These are phyloP conservation scores for Drosophila littoralis DNA, from an alignment of 1,140 invertebrate genomes.

Conservation along the genomic window DNA sequence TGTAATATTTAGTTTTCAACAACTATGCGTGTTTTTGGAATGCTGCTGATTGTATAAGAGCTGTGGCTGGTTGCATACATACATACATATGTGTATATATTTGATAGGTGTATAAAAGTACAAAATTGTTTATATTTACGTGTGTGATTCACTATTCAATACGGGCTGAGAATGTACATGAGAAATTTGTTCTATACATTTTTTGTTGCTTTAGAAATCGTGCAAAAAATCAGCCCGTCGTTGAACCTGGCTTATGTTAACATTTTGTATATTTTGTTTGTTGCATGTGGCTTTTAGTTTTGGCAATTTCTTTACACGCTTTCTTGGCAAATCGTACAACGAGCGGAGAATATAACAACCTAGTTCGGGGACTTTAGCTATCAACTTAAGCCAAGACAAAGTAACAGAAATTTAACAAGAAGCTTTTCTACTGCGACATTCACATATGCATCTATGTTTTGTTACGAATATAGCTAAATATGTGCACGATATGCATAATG, in stretches of 20 bases:
- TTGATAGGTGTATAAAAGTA: slow-evolving; percentile 70
- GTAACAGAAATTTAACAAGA: slow-evolving; percentile 70
- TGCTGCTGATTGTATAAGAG: slow-evolving; percentile 45
- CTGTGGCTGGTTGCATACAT: slow-evolving; percentile 11
- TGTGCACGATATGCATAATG: slow-evolving; percentile 69
- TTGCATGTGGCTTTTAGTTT: slow-evolving; percentile 43
- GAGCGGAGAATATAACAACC: slow-evolving; percentile 49
- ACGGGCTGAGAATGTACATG: slow-evolving; percentile 21
- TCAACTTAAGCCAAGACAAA: slow-evolving; percentile 52
- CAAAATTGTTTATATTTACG: slow-evolving; percentile 59
- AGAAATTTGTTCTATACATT: slow-evolving; percentile 25
- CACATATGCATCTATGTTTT: slow-evolving; percentile 34
- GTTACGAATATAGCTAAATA: slow-evolving; percentile 41
- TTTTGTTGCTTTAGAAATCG: background rate
- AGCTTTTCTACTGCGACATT: slow-evolving; percentile 66
- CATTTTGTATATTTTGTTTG: slow-evolving; percentile 16
- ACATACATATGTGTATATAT: slow-evolving; percentile 49
- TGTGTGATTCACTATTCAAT: slow-evolving; percentile 21
- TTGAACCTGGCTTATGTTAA: slow-evolving; percentile 32
- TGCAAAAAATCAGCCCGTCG: background rate
- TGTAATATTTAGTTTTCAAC: slow-evolving; percentile 60
- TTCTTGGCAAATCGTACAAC: slow-evolving; percentile 57
- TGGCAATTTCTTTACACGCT: slow-evolving; percentile 58
- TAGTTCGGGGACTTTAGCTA: slow-evolving; percentile 14
- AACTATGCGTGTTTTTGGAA: slow-evolving; percentile 51